Evolutionary conservation across 2,797 vertebrate species (phyloP).

Genomic region (Cheirogaleus major): DNA sequence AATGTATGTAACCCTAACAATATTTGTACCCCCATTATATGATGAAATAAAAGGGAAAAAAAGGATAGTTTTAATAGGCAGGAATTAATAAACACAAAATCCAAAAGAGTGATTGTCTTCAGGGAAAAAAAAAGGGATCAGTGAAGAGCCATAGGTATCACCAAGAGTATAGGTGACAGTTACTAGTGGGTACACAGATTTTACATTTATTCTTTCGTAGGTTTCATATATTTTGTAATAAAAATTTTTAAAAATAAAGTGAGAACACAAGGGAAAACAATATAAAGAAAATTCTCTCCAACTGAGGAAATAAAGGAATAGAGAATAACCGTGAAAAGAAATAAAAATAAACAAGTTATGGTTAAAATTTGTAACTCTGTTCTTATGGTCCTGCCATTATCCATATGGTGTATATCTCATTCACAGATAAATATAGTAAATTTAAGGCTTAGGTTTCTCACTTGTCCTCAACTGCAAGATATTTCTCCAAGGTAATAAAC

Average conservation of each 20-base stretch:
- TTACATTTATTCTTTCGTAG: neutral
- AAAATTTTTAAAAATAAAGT: neutral
- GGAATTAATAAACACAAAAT: neutral
- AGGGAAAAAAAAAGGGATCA: neutral
- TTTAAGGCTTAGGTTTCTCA: slow-evolving; percentile 27
- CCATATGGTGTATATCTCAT: neutral
- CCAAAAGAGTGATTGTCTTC: neutral
- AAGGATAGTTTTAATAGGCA: neutral
- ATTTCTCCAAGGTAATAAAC: slow-evolving; percentile 50
- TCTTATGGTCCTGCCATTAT: neutral
- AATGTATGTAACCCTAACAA: too few relatives aligned
- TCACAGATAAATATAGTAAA: slow-evolving; percentile 3
- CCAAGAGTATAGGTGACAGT: neutral
- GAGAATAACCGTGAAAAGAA: neutral
- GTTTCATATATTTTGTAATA: slow-evolving; percentile 15
- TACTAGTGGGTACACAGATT: neutral
- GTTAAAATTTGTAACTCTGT: slow-evolving; percentile 14
- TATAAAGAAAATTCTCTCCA: neutral
- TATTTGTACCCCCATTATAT: too few relatives aligned
- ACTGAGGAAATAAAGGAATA: slow-evolving; percentile 14
- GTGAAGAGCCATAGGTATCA: neutral
- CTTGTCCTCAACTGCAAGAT: slow-evolving; percentile 25
- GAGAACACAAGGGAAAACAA: neutral
- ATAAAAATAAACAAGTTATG: slow-evolving; percentile 38
- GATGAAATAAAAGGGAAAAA: too few relatives aligned